phyloP scores from a whole-genome alignment of 2,113 vertebrate species.

The Lepus europaeus region DNA sequence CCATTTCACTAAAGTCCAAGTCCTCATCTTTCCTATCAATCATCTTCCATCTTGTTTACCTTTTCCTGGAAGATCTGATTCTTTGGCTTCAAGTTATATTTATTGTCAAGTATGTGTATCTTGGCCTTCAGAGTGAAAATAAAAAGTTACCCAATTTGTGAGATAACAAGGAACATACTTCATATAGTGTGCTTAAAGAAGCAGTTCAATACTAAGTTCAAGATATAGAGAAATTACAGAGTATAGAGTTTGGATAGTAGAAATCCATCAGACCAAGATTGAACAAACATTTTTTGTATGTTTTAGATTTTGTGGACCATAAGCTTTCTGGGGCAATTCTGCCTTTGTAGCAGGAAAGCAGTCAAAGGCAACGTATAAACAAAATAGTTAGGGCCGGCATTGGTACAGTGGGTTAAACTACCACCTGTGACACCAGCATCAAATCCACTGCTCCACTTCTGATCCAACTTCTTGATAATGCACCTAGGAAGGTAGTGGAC shows the following conservation, averaged over 20 bases:
- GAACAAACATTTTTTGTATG: background rate
- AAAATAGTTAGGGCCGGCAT: background rate
- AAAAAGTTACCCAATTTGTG: background rate
- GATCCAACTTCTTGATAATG: too few relatives aligned
- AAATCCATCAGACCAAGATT: background rate
- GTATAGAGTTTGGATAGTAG: background rate
- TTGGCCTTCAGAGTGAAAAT: constrained; percentile 5
- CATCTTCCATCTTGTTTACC: background rate
- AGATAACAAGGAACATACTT: background rate
- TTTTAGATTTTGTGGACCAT: background rate
- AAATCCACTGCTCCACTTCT: too few relatives aligned
- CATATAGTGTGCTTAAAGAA: background rate
- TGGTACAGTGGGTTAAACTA: too few relatives aligned
- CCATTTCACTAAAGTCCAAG: background rate
- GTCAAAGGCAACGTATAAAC: background rate
- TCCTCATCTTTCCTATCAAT: background rate
- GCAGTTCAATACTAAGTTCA: background rate
- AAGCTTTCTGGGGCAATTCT: background rate
- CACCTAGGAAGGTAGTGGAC: too few relatives aligned
- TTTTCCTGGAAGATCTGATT: background rate
- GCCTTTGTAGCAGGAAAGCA: background rate
- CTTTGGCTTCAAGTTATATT: background rate
- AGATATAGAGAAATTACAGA: background rate
- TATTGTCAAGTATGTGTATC: background rate
- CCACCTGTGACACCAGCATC: too few relatives aligned